Conservation (phyloP, 2,888 invertebrate genomes). For the Tinea semifulvella region DNA sequence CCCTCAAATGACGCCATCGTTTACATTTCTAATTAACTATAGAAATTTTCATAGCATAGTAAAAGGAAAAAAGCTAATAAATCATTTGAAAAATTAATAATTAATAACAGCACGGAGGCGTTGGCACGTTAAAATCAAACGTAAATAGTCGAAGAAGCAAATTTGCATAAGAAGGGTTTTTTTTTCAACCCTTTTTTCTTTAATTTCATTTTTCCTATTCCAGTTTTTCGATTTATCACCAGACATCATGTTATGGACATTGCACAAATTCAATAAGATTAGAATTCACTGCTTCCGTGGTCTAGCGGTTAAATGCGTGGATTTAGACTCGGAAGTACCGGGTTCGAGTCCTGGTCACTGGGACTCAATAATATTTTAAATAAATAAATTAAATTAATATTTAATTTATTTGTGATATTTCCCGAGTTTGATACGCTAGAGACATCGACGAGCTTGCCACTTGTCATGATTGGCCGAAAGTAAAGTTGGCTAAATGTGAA, state of each 20-base stretch:
- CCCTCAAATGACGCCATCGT: conserved; percentile 25
- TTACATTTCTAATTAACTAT: conserved; percentile 44
- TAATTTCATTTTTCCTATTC: conserved; percentile 12
- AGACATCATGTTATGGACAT: conserved; percentile 29
- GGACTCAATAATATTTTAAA: too few species aligned
- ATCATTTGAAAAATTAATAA: conserved; percentile 62
- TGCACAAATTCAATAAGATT: background rate
- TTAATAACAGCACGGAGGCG: conserved; percentile 44
- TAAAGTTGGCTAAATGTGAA: too few species aligned
- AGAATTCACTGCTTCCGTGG: background rate
- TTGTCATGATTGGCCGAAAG: too few species aligned
- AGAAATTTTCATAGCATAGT: conserved; percentile 44
- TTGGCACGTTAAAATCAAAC: conserved; percentile 48
- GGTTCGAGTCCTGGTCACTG: background rate
- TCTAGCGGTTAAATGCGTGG: background rate
- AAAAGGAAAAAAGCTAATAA: conserved; percentile 42
- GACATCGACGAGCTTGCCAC: too few species aligned
- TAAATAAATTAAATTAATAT: too few species aligned
- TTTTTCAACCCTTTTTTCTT: conserved; percentile 19
- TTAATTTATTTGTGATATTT: too few species aligned
- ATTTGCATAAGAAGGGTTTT: conserved; percentile 58
- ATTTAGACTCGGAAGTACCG: background rate
- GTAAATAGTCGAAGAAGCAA: conserved; percentile 39
- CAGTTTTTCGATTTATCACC: conserved; percentile 11
- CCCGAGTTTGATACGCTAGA: too few species aligned